These are phyloP conservation scores for Drosophila serrata DNA, from an alignment of 1,140 invertebrate species.

Conservation along the genomic window DNA sequence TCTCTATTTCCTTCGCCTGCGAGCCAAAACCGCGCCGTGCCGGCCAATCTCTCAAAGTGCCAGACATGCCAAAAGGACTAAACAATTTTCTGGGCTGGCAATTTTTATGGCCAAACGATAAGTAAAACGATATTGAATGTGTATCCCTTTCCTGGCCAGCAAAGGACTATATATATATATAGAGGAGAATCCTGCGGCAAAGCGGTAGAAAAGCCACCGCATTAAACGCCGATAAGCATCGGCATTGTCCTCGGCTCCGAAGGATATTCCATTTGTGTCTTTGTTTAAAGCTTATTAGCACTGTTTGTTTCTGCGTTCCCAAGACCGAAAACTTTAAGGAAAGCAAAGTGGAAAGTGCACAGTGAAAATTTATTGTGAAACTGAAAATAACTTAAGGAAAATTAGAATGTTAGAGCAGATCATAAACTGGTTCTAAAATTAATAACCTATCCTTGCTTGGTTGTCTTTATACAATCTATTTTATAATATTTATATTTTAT, in stretches of 20 bases:
- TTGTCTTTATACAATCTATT: not conserved
- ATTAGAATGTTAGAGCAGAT: not conserved
- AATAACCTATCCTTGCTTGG: not conserved
- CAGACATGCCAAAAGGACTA: constrained; percentile 81
- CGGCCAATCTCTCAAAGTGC: constrained; percentile 81
- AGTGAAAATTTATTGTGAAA: not conserved
- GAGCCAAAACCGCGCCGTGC: not conserved
- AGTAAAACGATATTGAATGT: constrained; percentile 83
- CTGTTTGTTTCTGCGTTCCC: constrained; percentile 20
- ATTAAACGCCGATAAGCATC: constrained; percentile 79
- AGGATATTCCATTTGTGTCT: constrained; percentile 39
- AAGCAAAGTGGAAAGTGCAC: constrained; percentile 6
- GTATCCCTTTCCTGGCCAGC: constrained; percentile 39
- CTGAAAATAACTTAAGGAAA: not conserved
- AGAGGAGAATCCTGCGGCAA: not conserved
- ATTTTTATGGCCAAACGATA: constrained; percentile 83
- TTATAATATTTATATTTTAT: not conserved
- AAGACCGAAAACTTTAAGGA: constrained; percentile 22
- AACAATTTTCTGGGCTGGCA: constrained; percentile 83
- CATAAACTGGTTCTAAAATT: not conserved
- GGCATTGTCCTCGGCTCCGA: constrained; percentile 54
- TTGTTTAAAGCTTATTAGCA: constrained; percentile 75
- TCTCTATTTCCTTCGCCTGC: constrained; percentile 17
- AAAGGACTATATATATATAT: not conserved
- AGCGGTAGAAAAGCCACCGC: constrained; percentile 37